These are phyloP conservation scores for Buceros bicornis DNA, from an alignment of 2,797 vertebrate genomes.

Conservation along the genomic window DNA sequence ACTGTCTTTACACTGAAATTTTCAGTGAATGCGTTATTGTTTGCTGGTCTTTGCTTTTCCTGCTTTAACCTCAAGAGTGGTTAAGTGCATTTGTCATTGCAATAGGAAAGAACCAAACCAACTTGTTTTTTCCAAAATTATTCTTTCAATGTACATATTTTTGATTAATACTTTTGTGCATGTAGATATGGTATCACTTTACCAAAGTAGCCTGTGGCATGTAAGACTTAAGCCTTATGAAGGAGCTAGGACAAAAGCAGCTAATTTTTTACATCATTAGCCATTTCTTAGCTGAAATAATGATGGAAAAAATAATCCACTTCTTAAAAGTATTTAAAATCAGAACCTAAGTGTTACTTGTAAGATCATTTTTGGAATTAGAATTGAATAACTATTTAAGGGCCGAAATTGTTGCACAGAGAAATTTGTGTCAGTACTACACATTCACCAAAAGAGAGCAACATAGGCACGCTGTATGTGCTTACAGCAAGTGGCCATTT, in stretches of 20 bases:
- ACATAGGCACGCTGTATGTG: constrained; percentile 49
- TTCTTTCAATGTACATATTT: neutral
- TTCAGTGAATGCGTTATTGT: neutral
- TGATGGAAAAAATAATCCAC: neutral
- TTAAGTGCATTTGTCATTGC: neutral
- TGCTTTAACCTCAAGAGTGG: neutral
- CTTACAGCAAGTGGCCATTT: constrained; percentile 45
- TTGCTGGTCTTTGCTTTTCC: neutral
- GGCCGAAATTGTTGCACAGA: neutral
- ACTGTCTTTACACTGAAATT: neutral
- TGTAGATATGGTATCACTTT: neutral
- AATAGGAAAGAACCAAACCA: neutral
- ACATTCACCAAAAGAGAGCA: constrained; percentile 83
- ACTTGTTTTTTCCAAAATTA: neutral
- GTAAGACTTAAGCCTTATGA: neutral
- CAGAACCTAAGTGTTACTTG: constrained; percentile 51
- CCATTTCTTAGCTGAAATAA: neutral
- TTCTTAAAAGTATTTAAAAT: constrained; percentile 48
- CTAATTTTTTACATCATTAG: neutral
- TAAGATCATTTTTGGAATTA: constrained; percentile 59
- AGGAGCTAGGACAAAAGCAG: neutral
- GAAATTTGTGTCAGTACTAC: constrained; percentile 69
- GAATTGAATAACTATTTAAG: constrained; percentile 45
- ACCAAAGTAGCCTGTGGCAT: neutral
- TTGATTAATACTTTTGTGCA: neutral